Evolutionary conservation across 2,797 vertebrate genomes (phyloP).

Genomic region (Aldrovandia affinis): DNA sequence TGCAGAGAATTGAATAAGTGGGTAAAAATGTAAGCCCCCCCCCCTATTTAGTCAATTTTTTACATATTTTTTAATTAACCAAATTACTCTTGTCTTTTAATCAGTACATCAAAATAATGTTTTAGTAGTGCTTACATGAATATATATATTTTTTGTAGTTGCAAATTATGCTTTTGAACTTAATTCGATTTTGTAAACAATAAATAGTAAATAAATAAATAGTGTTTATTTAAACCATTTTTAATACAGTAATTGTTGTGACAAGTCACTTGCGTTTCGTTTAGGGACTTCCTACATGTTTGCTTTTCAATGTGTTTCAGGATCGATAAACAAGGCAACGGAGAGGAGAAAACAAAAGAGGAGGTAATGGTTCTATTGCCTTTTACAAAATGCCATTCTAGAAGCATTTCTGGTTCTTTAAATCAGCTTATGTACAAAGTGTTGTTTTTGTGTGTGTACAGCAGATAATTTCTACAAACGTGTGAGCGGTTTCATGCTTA

Average conservation of each 20-base stretch:
- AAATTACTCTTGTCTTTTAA: no score
- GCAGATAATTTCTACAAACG: neutral
- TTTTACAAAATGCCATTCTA: neutral
- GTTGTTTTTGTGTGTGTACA: neutral
- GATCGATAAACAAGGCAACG: conserved; percentile 76
- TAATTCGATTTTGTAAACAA: no score
- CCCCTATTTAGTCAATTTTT: no score
- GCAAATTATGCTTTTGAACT: no score
- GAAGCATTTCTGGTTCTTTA: neutral
- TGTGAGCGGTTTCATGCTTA: neutral
- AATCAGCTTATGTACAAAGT: neutral
- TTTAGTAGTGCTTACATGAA: no score
- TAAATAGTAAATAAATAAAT: no score
- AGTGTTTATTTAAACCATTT: no score
- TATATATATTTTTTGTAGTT: no score
- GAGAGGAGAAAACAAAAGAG: conserved; percentile 82
- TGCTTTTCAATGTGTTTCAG: conserved; percentile 57
- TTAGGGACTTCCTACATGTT: neutral
- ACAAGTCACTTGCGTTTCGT: neutral
- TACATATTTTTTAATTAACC: no score
- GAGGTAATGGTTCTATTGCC: conserved; percentile 65
- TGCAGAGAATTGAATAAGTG: no score
- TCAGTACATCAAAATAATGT: no score
- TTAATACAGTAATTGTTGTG: neutral
- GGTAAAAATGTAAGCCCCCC: no score